Evolutionary conservation across 2,888 invertebrate species (phyloP), one percentile per base, ranked within the genome.

Genomic region (Pristionchus japonicus): DNA sequence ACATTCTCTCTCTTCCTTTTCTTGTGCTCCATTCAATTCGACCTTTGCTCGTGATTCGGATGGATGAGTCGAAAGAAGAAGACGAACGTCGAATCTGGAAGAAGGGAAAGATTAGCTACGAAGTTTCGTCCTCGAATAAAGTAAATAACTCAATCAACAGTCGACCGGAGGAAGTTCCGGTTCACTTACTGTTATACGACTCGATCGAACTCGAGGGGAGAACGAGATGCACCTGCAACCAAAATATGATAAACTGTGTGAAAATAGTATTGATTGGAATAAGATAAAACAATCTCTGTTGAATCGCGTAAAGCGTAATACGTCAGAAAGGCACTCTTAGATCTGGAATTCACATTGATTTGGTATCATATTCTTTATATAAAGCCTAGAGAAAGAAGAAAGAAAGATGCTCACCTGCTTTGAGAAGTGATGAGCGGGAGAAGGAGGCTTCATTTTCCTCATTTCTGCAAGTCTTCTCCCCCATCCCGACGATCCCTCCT

Each of bases 1-100:
- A 95, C 98, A 98, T 88, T 97, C 95, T 94, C 97, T 96, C 95
- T 99, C 99, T 91, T 98, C 96, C 89, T 96, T 96, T 91, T 96
- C 96, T 83, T 93, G 93, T 87, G 47, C 57, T 27, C 27, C 9
- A 43, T 9, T 67, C 43, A 80, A 43, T 20, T 47, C 57, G 11
- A 15, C 77, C 23, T 20, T 77, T 80, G 31, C 87, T 80, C 52
- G 52, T 9, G 31, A 43, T 61, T 27, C 93, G 87, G 86, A 77
- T 15, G 74, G 88, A 31, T 88, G 87, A 20, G 92, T 84, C 15
- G 90, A 89, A 37, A 94, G 88, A 43, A 92, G 91, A 31, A 94
- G 91, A 15, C 94, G 93, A 85, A 91, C 91, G 89, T 94, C 94
- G 89, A 92, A 94, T 83, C 94, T 94, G 91, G 89, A 94, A 93